phyloP scores from a whole-genome alignment of 37 sponge, comb jelly and placozoan species.

The Corticium candelabrum region DNA sequence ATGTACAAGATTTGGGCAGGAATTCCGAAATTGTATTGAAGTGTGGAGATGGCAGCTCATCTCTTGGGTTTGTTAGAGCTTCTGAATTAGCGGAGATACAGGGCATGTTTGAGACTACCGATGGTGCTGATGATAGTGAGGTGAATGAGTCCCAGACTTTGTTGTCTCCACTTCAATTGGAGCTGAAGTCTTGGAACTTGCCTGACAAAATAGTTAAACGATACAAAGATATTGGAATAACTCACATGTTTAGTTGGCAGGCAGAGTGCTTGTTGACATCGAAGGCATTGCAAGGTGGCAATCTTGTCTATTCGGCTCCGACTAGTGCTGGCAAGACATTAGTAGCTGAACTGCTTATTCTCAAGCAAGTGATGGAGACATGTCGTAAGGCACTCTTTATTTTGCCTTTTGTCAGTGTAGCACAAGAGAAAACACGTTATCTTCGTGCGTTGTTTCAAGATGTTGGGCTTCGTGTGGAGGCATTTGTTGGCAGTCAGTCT shows the following conservation, averaged over 20 bases:
- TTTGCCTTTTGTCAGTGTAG: constrained; percentile 95
- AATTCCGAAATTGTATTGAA: too few species aligned
- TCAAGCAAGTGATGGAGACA: constrained; percentile 86
- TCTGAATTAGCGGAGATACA: too few species aligned
- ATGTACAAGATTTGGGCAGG: too few species aligned
- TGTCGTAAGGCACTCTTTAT: constrained; percentile 79
- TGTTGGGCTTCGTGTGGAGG: constrained; percentile 75
- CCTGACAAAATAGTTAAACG: constrained; percentile 65
- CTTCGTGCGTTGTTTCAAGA: constrained; percentile 67
- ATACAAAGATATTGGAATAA: constrained; percentile 56
- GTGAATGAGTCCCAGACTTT: too few species aligned
- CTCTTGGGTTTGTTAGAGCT: too few species aligned
- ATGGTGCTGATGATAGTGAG: too few species aligned
- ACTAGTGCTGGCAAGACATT: constrained; percentile 98
- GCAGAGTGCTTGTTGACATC: constrained; percentile 76
- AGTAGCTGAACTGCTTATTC: constrained; percentile 83
- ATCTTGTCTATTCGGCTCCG: constrained; percentile 92
- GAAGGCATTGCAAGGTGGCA: constrained; percentile 59
- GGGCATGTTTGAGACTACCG: too few species aligned
- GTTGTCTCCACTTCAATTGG: too few species aligned
- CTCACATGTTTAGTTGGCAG: constrained; percentile 93
- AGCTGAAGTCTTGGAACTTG: constrained; percentile 61
- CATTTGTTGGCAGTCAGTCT: constrained; percentile 79
- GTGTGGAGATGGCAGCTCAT: too few species aligned
- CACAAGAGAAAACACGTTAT: constrained; percentile 78